phyloP scores from a whole-genome alignment of 2,113 vertebrate genomes.

The Macaca mulatta region DNA sequence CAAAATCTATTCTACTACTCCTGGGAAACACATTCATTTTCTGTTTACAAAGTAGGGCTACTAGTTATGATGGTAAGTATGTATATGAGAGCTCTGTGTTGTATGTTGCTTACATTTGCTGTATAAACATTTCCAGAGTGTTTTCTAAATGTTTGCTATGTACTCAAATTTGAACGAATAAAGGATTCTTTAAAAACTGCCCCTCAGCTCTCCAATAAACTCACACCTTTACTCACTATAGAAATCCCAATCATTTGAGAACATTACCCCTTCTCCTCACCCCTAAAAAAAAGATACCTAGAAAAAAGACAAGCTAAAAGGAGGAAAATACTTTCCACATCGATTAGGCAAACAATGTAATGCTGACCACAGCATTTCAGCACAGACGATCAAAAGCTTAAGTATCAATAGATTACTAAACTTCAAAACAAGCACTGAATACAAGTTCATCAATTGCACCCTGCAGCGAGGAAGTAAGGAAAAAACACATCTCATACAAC shows the following conservation, averaged over 20 bases:
- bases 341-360: neutral
- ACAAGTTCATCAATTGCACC: constrained; percentile 6
- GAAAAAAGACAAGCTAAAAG: constrained; percentile 35
- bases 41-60: constrained; percentile 14
- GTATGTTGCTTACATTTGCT: constrained; percentile 14
- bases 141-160: constrained; percentile 27
- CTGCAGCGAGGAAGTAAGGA: neutral
- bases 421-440: constrained; percentile 18
- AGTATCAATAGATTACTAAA: constrained; percentile 23
- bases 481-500: neutral
- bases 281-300: neutral
- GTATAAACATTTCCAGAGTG: neutral
- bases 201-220: constrained; percentile 18
- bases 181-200: neutral
- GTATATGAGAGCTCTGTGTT: neutral
- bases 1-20: constrained; percentile 7
- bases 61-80: constrained; percentile 26
- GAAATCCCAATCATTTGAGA: constrained; percentile 41
- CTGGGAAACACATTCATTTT: constrained; percentile 38
- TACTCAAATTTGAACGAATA: constrained; percentile 20
- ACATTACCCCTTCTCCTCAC: neutral
- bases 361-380: neutral
- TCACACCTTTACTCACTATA: constrained; percentile 23
- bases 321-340: constrained; percentile 20
- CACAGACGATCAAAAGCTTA: constrained; percentile 15